A percentile compares a stretch with the other conserved stretches of the same genome.
Evolutionary conservation across 2,888 invertebrate species (phyloP).

Genomic region (Noctua janthe): DNA sequence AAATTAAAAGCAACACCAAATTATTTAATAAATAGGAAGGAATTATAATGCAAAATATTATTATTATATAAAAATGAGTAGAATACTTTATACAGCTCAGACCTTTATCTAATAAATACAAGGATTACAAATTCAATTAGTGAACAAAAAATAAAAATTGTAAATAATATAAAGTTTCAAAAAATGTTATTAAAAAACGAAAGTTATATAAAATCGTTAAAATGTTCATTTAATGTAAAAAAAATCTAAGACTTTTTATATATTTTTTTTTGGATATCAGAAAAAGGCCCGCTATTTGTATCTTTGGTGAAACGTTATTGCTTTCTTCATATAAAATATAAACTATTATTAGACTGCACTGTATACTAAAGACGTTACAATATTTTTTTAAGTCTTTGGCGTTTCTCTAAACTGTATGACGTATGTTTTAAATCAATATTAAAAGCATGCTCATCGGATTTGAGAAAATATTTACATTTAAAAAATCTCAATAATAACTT

Average conservation of each 20-base stretch:
- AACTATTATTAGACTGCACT: conserved; percentile 70
- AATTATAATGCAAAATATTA: conserved; percentile 65
- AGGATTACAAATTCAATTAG: conserved; percentile 13
- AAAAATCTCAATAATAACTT: conserved; percentile 71
- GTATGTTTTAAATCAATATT: conserved; percentile 74
- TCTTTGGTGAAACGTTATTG: conserved; percentile 86
- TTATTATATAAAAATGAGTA: conserved; percentile 66
- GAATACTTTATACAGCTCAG: conserved; percentile 65
- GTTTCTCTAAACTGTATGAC: conserved; percentile 89
- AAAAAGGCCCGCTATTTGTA: conserved; percentile 75
- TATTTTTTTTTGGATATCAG: conserved; percentile 53
- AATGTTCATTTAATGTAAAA: background rate
- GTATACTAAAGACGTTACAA: conserved; percentile 75
- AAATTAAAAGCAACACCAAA: conserved; percentile 79
- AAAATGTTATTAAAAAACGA: background rate
- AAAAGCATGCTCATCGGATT: conserved; percentile 72
- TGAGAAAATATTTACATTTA: conserved; percentile 69
- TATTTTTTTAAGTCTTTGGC: conserved; percentile 85
- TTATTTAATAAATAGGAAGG: conserved; percentile 76
- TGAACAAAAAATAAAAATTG: background rate
- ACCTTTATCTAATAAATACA: conserved; percentile 64
- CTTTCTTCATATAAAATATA: conserved; percentile 73
- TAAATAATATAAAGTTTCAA: background rate
- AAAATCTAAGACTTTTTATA: background rate
- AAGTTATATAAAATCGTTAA: background rate